These are phyloP conservation scores for Euproctis similis DNA, from an alignment of 2,888 invertebrate genomes.

Conservation along the genomic window DNA sequence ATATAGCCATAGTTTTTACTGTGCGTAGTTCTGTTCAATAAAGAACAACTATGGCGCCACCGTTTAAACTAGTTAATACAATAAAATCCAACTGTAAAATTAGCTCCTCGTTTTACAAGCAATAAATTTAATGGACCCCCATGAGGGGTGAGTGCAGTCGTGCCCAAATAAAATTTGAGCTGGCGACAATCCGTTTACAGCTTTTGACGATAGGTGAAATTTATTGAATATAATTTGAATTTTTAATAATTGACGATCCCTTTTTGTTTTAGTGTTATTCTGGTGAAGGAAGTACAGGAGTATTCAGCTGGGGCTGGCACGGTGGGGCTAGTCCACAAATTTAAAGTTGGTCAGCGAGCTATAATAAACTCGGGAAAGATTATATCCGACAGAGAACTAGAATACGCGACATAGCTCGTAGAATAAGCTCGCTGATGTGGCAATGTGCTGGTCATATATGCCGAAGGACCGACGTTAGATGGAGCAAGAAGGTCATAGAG, in stretches of 20 bases:
- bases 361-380: too few species aligned
- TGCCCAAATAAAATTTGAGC: conserved; percentile 60
- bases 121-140: conserved; percentile 70
- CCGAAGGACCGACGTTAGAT: too few species aligned
- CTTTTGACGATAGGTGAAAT: conserved; percentile 23
- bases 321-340: too few species aligned
- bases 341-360: too few species aligned
- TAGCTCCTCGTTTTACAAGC: conserved; percentile 73
- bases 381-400: too few species aligned
- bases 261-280: background rate
- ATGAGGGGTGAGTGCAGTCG: conserved; percentile 36
- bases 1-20: conserved; percentile 6
- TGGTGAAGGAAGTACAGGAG: too few species aligned
- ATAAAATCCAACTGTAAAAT: conserved; percentile 72
- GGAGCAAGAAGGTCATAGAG: too few species aligned
- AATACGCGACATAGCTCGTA: too few species aligned
- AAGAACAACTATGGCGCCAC: conserved; percentile 51
- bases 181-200: conserved; percentile 52
- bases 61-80: conserved; percentile 66
- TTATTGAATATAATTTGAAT: conserved; percentile 21
- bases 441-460: too few species aligned
- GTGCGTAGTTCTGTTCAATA: conserved; percentile 5
- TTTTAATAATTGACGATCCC: background rate
- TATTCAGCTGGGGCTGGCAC: too few species aligned
- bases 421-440: too few species aligned